Evolutionary conservation across 2,797 vertebrate species (phyloP).

Genomic region (Sphenopsis melanotis): DNA sequence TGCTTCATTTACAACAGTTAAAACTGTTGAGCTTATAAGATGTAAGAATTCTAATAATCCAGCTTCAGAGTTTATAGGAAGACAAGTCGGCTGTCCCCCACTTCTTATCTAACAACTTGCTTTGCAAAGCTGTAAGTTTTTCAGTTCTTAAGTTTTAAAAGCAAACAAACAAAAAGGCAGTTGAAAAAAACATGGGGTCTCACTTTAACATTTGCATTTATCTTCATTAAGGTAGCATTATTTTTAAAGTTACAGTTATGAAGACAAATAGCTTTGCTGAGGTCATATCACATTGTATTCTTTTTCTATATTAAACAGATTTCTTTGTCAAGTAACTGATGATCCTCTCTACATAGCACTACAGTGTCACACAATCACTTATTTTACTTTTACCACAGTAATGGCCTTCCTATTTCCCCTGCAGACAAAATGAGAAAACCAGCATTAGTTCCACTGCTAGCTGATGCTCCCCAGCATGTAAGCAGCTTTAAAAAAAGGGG

Average conservation of each 20-base stretch:
- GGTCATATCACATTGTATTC: not conserved
- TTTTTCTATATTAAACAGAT: not conserved
- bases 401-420: not conserved
- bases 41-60: not conserved
- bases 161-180: not conserved
- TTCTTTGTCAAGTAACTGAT: not conserved
- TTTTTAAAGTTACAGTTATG: not conserved
- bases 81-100: not conserved
- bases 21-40: not conserved
- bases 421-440: not conserved
- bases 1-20: not conserved
- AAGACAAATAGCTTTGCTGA: not conserved
- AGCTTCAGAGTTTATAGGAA: not conserved
- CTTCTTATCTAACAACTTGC: not conserved
- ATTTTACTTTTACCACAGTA: not conserved
- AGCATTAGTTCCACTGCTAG: not conserved
- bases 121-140: not conserved
- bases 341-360: not conserved
- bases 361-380: not conserved
- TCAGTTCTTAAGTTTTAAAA: not conserved
- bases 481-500: not conserved
- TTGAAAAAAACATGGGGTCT: not conserved
- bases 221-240: not conserved
- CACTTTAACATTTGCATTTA: not conserved
- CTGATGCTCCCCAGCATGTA: not conserved